Conservation (phyloP, 2,797 vertebrate species). For the Mus spretus region DNA sequence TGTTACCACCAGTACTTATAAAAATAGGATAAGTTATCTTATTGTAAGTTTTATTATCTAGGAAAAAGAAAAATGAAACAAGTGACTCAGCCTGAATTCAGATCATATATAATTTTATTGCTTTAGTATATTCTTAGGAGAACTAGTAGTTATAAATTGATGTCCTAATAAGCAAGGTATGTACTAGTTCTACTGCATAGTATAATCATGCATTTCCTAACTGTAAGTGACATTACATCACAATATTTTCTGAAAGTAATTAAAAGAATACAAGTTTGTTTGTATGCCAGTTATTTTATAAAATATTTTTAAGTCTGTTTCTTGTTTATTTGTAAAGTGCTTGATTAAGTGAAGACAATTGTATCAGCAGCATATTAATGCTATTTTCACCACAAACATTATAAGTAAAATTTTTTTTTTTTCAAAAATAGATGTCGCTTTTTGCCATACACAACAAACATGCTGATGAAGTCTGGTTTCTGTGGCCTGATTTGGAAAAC, state of each 20-base stretch:
- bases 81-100: background rate
- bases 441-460: background rate
- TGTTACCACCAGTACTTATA: background rate
- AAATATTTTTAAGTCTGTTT: background rate
- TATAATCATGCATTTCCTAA: background rate
- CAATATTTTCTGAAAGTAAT: background rate
- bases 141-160: background rate
- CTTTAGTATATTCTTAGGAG: background rate
- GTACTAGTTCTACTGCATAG: background rate
- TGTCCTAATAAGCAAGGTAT: background rate
- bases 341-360: background rate
- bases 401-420: too few species aligned
- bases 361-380: conserved; percentile 49
- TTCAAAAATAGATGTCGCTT: background rate
- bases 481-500: conserved; percentile 30
- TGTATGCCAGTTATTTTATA: background rate
- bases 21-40: background rate
- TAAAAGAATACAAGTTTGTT: background rate
- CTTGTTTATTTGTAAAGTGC: background rate
- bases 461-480: background rate
- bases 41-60: background rate
- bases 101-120: background rate
- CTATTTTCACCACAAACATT: conserved; percentile 28
- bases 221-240: background rate
- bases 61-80: background rate